Evolutionary conservation across 2,888 invertebrate species (phyloP), one percentile per base, ranked within the genome.

Genomic region (Conchocele bisecta): DNA sequence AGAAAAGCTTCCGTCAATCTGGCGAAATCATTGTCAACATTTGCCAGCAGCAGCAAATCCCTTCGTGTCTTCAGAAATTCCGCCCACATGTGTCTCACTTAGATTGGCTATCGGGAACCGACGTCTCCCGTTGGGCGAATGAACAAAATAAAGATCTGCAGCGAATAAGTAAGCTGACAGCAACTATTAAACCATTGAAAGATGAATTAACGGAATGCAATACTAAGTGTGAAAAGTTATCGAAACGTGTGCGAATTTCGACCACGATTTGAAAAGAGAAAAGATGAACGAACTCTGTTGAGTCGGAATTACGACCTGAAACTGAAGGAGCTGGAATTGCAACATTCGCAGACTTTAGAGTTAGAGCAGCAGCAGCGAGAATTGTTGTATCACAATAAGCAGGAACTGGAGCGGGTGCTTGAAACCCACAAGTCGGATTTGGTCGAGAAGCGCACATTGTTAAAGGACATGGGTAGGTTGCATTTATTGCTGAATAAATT

Each of bases 61-160:
- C 89, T 3, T 89, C 89, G 9, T 83, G 83, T 48, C 81, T 91
- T 42, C 85, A 84, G 33, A 89, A 88, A 61, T 89, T 82, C 68
- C 83, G 81, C 46, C 75, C 82, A 3, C 83, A 88, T 56, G 77
- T 89, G 6, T 82, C 83, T 9, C 86, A 85, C 44, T 46, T 87
- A 13, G 86, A 88, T 20, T 88, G 89, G 88, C 65, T 91, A 46
- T 80, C 84, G 28, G 81, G 84, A 28, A 87, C 85, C 73, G 90
- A 91, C 75, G 83, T 91, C 15, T 74, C 82, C 24, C 83, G 87
- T 29, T 91, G 91, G 91, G 81, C 84, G 24, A 72, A 79, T 3
- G 90, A 91, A 67, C 88, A 89, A 65, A 86, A 85, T 53, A 90
- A 90, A 70, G 91, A 91, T 69, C 66, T 90, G 15, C 72, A 75